phyloP scores from a whole-genome alignment of 2,888 invertebrate species.

The Alloscopus bannaensis region DNA sequence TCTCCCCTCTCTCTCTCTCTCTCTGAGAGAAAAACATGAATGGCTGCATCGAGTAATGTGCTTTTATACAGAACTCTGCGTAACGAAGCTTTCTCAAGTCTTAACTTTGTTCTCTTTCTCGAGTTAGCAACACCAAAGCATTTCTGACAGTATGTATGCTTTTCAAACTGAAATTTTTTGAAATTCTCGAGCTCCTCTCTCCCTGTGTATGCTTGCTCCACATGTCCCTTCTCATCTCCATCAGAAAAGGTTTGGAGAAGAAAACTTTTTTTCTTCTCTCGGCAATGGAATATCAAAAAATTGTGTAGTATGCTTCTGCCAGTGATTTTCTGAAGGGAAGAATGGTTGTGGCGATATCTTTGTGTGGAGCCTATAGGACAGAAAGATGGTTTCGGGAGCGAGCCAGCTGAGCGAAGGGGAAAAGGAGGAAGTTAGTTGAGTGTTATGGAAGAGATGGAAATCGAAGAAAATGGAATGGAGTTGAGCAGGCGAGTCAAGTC shows the following conservation, averaged over 20 bases:
- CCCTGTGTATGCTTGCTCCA: slow-evolving; percentile 1
- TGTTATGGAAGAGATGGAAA: slow-evolving; percentile 54
- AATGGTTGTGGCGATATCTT: too few species aligned
- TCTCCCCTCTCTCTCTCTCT: slow-evolving; percentile 16
- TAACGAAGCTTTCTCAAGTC: neutral
- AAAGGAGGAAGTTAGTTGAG: slow-evolving; percentile 35
- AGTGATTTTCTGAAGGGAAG: too few species aligned
- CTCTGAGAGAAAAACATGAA: neutral
- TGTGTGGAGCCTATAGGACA: too few species aligned
- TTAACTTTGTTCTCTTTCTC: slow-evolving; percentile 8
- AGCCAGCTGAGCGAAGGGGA: slow-evolving; percentile 27
- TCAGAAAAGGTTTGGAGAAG: too few species aligned
- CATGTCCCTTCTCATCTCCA: slow-evolving; percentile 4
- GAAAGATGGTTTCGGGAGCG: too few species aligned
- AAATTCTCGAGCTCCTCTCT: slow-evolving; percentile 24
- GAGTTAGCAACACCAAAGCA: slow-evolving; percentile 26
- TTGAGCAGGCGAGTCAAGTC: too few species aligned
- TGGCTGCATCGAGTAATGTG: neutral
- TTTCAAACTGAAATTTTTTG: slow-evolving; percentile 2
- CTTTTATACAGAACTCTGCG: neutral
- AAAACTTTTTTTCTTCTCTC: too few species aligned
- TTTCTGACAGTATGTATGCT: slow-evolving; percentile 27
- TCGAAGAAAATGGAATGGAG: slow-evolving; percentile 57
- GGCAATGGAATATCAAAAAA: too few species aligned
- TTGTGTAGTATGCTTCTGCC: too few species aligned